phyloP scores from a whole-genome alignment of 2,888 invertebrate genomes.

The Incurvaria masculella region DNA sequence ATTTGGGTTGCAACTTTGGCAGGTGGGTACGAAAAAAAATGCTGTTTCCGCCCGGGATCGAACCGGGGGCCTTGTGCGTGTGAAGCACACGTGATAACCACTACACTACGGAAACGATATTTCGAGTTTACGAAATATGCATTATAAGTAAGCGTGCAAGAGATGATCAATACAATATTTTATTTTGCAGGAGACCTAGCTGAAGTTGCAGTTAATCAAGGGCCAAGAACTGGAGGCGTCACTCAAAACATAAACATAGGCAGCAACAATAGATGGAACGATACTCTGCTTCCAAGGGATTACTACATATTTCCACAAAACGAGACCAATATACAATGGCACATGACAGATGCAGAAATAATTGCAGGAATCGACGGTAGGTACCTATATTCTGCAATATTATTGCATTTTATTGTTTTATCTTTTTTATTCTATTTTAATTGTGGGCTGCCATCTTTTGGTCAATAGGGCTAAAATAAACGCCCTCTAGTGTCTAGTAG shows the following conservation, averaged over 20 bases:
- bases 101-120: conserved; percentile 68
- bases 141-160: not conserved
- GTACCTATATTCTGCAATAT: conserved; percentile 4
- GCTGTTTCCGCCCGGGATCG: conserved; percentile 67
- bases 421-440: conserved; percentile 1
- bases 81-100: conserved; percentile 79
- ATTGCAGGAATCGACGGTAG: conserved; percentile 67
- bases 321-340: conserved; percentile 47
- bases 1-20: conserved; percentile 61
- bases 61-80: conserved; percentile 73
- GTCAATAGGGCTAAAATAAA: not conserved
- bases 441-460: not conserved
- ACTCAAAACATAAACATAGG: conserved; percentile 47
- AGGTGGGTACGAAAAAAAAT: conserved; percentile 29
- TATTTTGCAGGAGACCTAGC: conserved; percentile 59
- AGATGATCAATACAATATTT: too few relatives aligned
- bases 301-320: conserved; percentile 52
- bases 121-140: too few relatives aligned
- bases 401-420: not conserved
- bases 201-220: conserved; percentile 64
- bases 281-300: conserved; percentile 54
- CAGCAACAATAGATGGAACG: conserved; percentile 63
- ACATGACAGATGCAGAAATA: conserved; percentile 66
- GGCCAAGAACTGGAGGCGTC: conserved; percentile 42
- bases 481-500: not conserved